Percentiles rank a stretch among this genome's conserved stretches.
Conservation (phyloP, 2,113 vertebrate species). For the Callocephalon fimbriatum region DNA sequence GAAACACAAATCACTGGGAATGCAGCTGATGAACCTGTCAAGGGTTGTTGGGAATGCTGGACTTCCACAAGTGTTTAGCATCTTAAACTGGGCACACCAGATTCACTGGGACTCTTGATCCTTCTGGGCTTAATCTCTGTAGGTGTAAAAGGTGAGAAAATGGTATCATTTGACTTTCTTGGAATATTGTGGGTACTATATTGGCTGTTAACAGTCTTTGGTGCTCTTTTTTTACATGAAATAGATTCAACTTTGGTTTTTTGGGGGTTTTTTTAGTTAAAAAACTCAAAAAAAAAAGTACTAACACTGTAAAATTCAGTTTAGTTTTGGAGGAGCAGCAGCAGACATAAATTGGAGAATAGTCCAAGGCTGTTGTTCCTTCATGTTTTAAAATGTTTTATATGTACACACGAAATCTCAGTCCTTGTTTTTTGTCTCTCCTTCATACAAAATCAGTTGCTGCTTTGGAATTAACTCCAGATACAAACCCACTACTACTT, state of each 20-base stretch:
- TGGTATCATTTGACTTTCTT: not conserved
- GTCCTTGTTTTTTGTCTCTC: not conserved
- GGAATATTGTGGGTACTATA: not conserved
- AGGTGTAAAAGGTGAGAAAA: not conserved
- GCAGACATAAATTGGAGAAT: not conserved
- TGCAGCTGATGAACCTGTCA: rapidly evolving
- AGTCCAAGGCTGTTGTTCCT: not conserved
- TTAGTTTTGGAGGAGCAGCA: not conserved
- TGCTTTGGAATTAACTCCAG: not conserved
- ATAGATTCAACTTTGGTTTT: not conserved
- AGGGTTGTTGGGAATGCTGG: not conserved
- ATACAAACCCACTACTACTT: not conserved
- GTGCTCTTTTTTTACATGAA: not conserved
- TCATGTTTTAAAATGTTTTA: not conserved
- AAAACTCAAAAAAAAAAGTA: not conserved
- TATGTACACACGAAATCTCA: not conserved
- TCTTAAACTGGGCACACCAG: not conserved
- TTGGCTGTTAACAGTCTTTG: not conserved
- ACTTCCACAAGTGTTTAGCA: not conserved
- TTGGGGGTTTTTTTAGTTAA: not conserved
- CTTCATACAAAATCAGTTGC: not conserved
- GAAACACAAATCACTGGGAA: not conserved
- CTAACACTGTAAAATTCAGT: not conserved
- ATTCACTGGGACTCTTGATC: not conserved
- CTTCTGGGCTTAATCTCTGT: not conserved